phyloP scores from a whole-genome alignment of 1,140 invertebrate species.

The honey bee (Apis mellifera) region DNA sequence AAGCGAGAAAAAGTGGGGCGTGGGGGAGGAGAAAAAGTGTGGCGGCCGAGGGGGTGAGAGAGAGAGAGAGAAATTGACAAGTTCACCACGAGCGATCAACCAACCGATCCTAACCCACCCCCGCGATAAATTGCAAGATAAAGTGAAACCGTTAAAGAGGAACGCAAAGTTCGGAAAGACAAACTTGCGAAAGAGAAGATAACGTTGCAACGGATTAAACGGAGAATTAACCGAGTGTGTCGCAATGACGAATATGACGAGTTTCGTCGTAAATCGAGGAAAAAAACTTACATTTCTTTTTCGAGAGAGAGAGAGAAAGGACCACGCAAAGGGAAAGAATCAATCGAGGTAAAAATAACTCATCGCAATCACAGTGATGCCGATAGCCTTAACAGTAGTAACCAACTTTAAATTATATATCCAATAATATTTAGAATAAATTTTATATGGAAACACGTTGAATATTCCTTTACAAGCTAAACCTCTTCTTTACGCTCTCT shows the following conservation, averaged over 20 bases:
- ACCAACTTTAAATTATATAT: slow-evolving; percentile 8
- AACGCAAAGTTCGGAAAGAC: not conserved
- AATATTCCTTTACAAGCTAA: too few species aligned
- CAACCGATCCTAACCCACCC: too few species aligned
- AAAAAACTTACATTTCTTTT: not conserved
- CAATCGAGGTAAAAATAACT: not conserved
- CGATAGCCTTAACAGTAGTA: too few species aligned
- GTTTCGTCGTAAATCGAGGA: not conserved
- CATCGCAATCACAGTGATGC: too few species aligned
- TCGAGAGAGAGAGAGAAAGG: too few species aligned
- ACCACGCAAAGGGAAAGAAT: not conserved
- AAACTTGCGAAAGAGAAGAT: not conserved
- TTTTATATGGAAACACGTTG: not conserved
- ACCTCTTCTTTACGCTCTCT: not conserved
- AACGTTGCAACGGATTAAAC: not conserved
- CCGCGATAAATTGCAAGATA: slow-evolving; percentile 43
- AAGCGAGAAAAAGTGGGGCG: not conserved
- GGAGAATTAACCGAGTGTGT: not conserved
- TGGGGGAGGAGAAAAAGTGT: slow-evolving; percentile 43
- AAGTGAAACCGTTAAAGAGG: slow-evolving; percentile 20
- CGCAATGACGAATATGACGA: not conserved
- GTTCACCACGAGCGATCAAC: not conserved
- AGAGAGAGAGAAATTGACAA: slow-evolving; percentile 33
- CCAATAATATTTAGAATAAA: slow-evolving; percentile 29
- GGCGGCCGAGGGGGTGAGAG: slow-evolving; percentile 1